Percentiles rank a stretch among this genome's conserved stretches.
Conservation (phyloP, 1,140 invertebrate genomes). For the Anoplophora glabripennis region DNA sequence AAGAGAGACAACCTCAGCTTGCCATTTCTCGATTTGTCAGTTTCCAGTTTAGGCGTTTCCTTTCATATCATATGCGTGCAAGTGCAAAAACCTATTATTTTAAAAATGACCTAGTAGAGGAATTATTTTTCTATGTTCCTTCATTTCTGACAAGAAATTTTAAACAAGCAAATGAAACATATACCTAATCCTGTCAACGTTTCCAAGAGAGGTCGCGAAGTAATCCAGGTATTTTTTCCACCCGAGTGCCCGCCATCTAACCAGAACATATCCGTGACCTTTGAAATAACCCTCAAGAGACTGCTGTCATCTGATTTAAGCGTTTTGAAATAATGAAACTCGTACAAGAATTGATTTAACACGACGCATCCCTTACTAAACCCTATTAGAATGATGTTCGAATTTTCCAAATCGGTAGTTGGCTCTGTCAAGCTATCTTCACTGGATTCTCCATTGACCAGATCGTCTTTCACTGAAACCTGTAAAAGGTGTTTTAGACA, state of each 20-base stretch:
- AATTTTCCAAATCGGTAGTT: constrained; percentile 49
- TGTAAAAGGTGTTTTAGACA: background rate
- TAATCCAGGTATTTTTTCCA: constrained; percentile 81
- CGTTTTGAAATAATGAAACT: constrained; percentile 71
- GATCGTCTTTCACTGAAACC: background rate
- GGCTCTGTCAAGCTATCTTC: constrained; percentile 28
- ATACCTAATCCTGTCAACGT: constrained; percentile 65
- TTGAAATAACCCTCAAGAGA: constrained; percentile 58
- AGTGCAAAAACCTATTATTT: no score
- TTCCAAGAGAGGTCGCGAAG: constrained; percentile 65
- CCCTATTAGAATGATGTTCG: constrained; percentile 65
- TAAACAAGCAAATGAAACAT: constrained; percentile 13
- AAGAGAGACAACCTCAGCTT: no score
- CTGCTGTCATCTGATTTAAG: constrained; percentile 51
- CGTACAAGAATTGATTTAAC: constrained; percentile 84
- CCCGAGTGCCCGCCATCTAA: constrained; percentile 84
- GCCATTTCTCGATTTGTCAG: no score
- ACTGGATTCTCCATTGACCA: background rate
- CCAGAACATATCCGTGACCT: constrained; percentile 77
- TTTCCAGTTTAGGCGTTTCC: no score
- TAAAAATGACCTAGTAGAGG: no score
- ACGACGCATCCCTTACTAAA: constrained; percentile 93
- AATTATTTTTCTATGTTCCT: background rate
- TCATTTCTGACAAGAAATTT: background rate
- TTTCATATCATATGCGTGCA: no score